Conservation (phyloP, 2,113 vertebrate species). For the Strix aluco region DNA sequence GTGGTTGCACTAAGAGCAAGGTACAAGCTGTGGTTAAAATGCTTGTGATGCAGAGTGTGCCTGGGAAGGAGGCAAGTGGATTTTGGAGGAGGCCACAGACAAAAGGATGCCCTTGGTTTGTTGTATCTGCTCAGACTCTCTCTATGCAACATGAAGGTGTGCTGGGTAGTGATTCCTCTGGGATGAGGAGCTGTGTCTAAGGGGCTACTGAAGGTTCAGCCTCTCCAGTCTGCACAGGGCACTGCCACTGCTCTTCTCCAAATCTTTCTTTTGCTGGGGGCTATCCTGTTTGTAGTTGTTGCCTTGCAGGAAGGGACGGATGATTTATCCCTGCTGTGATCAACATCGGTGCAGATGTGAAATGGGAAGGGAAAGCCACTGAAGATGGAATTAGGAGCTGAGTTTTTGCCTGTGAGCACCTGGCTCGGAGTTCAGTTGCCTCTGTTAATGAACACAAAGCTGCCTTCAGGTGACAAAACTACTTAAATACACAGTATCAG, state of each 20-base stretch:
- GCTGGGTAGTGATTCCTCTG: background rate
- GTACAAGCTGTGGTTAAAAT: rapidly evolving
- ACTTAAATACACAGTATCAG: background rate
- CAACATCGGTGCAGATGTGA: background rate
- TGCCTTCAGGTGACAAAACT: background rate
- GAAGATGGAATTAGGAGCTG: background rate
- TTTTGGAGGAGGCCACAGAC: rapidly evolving
- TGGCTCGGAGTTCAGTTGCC: background rate
- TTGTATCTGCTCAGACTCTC: background rate
- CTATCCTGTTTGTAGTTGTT: background rate
- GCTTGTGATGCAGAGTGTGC: background rate
- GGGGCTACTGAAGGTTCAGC: rapidly evolving
- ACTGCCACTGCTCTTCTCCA: background rate
- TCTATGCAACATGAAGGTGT: rapidly evolving
- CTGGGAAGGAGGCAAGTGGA: no score
- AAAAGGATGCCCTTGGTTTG: background rate
- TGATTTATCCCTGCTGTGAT: background rate
- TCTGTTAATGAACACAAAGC: background rate
- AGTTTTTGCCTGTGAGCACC: background rate
- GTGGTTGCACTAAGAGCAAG: background rate
- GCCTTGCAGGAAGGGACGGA: background rate
- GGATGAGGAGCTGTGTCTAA: background rate
- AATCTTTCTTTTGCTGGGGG: background rate
- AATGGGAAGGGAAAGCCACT: background rate
- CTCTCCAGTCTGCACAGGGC: background rate